Base-by-base conservation (phyloP, 2,888 invertebrate genomes). In the Oconnorella tubifera region DNA sequence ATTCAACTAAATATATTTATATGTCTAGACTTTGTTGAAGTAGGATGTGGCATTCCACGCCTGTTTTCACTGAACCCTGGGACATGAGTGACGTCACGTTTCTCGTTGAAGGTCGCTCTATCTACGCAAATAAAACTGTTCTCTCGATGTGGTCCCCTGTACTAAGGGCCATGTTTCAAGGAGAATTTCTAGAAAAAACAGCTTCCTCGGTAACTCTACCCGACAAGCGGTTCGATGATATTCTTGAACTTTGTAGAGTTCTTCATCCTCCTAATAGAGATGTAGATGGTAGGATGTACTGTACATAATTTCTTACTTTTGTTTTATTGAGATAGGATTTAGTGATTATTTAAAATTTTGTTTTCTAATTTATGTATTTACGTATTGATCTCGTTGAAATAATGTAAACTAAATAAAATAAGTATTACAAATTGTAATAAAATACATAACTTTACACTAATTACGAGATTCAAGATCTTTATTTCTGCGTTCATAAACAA, bases 141-240 rank as follows among this genome's bases (percentile, higher is more conserved):
- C 61, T 61, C 31, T 50, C 61, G 1, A 61, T 61, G 61, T 61
- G 61, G 61, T 61, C 61, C 14, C 61, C 61, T n/a, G 61, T 61
- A n/a, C 51, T 61, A 6, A 25, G 25, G 31, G 61, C 55, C 61
- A 61, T 61, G 61, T 53, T 61, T 2, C 25, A 2, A 33, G 62
- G 31, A 29, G 58, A 59, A 23, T 62, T 62, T 19, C n/a, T 23
- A 1, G 62, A 62, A 50, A 31, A 2, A 49, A 19, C 23, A 25
- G 29, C 56, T 4, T n/a, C 32, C 2, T 23, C 28, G 33, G 32
- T 62, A 31, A 27, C 19, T 1, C 50, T 62, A n/a, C 62, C 62
- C 10, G 29, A 23, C 6, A 62, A 62, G 33, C 56, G 32, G 19
- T 32, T 32, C 33, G 40, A 58, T 6, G 62, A 62, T 40, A 58